Percentiles rank a stretch among this genome's conserved stretches.
These are phyloP conservation scores for Rallus limicola DNA, from an alignment of 2,113 vertebrate genomes.

Conservation along the genomic window DNA sequence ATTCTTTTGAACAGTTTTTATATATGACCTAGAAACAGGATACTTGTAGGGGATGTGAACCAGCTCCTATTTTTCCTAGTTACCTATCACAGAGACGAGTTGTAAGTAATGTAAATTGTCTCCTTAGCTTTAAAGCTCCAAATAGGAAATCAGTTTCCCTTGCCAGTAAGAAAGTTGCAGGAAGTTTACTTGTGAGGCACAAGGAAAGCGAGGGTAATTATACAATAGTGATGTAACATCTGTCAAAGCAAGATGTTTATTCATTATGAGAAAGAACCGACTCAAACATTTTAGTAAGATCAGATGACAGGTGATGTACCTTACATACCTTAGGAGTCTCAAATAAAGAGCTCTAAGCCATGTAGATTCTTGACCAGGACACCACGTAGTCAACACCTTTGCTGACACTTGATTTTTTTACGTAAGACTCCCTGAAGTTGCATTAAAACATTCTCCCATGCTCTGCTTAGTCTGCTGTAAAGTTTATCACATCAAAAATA, in stretches of 20 bases:
- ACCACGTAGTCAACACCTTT: background rate
- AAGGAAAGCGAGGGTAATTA: background rate
- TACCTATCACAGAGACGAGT: background rate
- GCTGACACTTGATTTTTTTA: rapidly evolving
- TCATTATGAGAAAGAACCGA: background rate
- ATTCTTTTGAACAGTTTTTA: background rate
- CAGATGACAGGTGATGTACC: background rate
- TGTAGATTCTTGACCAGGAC: background rate
- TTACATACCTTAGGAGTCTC: background rate
- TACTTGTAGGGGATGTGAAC: background rate
- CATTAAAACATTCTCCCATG: background rate
- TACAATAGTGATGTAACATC: background rate
- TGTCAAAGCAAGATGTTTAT: background rate
- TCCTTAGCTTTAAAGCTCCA: background rate
- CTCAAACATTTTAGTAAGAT: background rate
- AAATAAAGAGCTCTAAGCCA: background rate
- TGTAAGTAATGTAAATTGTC: background rate
- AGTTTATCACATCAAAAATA: background rate
- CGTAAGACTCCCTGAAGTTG: background rate
- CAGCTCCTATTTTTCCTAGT: background rate
- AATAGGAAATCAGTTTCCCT: background rate
- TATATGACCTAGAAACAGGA: background rate
- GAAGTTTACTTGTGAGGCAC: background rate
- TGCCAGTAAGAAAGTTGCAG: background rate
- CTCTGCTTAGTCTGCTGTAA: background rate